Evolutionary conservation across 2,113 vertebrate genomes (phyloP), one percentile per base, ranked within the genome.

Genomic region (Dromaius novaehollandiae): DNA sequence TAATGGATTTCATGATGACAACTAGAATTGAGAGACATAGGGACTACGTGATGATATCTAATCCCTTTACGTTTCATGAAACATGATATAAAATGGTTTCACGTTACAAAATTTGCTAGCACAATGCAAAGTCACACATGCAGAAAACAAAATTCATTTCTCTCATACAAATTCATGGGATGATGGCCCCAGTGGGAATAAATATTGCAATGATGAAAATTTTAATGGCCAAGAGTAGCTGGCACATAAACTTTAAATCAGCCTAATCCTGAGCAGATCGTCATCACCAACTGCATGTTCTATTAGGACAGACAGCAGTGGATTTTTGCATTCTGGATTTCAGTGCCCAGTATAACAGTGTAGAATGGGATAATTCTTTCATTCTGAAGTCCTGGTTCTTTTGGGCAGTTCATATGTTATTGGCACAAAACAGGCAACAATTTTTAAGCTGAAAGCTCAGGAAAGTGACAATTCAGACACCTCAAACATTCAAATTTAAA

Each of bases 121-220:
- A 96, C 60, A 94, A 83, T 68, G 90, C 61, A 90, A 96, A 94
- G 89, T 94, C 74, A 91, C 40, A 74, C 71, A 90, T 34, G 73
- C 69, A 92, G 94, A 93, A 96, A 97, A 89, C 36, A 94, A 89
- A 93, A 82, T 79, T 82, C 66, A 86, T 38, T 90, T 97, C 84
- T 92, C 19, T 92, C 79, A 77, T 85, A 81, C 79, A 88, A 79
- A 89, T 93, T 89, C 88, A 63, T 87, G 79, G 66, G 55, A 77
- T 86, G 24, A 46, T 61, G 46, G 73, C 61, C 66, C 44, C 78
- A 65, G 40, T 70, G 66, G 70, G 90, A 94, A 94, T 90, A 96
- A 95, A 90, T 82, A 85, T 34, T 77, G 50, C 60, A 93, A 50
- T 8, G 13, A 90, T 70, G 75, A 93, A 92, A 93, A 85, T 75